Conservation (phyloP, 2,888 invertebrate species). For the Lycophotia porphyrea region DNA sequence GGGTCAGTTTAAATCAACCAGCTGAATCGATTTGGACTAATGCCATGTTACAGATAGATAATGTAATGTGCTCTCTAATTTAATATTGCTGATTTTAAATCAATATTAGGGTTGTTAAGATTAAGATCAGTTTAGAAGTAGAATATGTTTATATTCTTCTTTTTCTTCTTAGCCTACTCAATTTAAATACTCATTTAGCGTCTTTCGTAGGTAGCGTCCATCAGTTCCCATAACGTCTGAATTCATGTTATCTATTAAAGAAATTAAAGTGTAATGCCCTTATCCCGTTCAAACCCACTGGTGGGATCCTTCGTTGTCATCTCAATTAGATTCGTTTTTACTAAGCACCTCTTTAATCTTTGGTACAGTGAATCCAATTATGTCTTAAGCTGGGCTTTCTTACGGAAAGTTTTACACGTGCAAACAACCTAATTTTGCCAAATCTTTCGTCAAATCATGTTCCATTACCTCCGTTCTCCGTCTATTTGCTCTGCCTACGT, state of each 20-base stretch:
- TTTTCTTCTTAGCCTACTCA: not conserved
- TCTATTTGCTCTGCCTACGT: slow-evolving; percentile 13
- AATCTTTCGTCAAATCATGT: not conserved
- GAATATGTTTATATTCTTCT: not conserved
- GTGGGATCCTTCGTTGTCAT: not conserved
- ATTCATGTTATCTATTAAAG: not conserved
- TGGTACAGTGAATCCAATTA: not conserved
- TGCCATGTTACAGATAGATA: slow-evolving; percentile 52
- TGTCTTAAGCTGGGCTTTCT: not conserved
- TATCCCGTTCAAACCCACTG: not conserved
- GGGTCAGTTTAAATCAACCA: slow-evolving; percentile 25
- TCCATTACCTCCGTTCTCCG: not conserved
- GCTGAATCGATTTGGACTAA: slow-evolving; percentile 56
- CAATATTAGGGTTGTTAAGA: slow-evolving; percentile 32
- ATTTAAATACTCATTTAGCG: not conserved
- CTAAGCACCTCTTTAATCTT: not conserved
- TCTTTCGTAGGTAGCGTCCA: not conserved
- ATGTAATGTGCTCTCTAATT: slow-evolving; percentile 39
- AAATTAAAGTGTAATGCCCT: not conserved
- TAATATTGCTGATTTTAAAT: slow-evolving; percentile 25
- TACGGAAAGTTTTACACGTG: not conserved
- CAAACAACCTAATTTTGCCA: not conserved
- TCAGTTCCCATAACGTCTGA: not conserved
- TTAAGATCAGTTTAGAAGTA: not conserved
- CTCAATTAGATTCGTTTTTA: not conserved